These are phyloP conservation scores for Stegodyphus mimosarum DNA, from an alignment of 1,140 invertebrate species.

Conservation along the genomic window DNA sequence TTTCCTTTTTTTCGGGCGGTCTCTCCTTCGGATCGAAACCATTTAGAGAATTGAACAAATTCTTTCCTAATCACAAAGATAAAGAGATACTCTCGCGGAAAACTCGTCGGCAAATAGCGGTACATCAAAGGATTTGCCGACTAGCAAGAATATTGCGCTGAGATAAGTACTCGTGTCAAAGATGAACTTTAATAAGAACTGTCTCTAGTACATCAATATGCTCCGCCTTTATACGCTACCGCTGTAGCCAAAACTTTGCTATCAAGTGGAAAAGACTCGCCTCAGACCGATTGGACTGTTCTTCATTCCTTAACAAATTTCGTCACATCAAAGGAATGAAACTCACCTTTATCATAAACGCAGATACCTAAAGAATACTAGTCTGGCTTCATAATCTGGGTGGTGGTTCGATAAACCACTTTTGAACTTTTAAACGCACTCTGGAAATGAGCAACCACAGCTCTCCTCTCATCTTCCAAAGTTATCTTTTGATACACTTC, in stretches of 20 bases:
- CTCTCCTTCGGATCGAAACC: conserved; percentile 1
- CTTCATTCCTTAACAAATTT: conserved; percentile 34
- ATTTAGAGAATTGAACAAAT: conserved; percentile 42
- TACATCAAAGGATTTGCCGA: conserved; percentile 35
- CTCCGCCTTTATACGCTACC: conserved; percentile 17
- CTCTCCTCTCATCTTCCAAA: neutral
- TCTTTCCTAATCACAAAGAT: conserved; percentile 47
- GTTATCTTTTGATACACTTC: conserved; percentile 10
- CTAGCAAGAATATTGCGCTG: conserved; percentile 1
- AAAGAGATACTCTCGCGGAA: conserved; percentile 1
- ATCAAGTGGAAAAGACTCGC: conserved; percentile 24
- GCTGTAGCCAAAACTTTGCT: conserved; percentile 35
- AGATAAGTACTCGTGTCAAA: conserved; percentile 33
- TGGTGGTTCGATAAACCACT: conserved; percentile 40
- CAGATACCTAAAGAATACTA: conserved; percentile 26
- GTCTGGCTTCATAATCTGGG: conserved; percentile 1
- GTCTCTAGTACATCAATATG: conserved; percentile 37
- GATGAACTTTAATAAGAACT: conserved; percentile 52
- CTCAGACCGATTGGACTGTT: conserved; percentile 26
- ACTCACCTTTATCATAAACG: neutral
- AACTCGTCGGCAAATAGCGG: conserved; percentile 31
- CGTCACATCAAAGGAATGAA: conserved; percentile 35
- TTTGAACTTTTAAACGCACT: conserved; percentile 31
- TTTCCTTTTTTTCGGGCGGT: neutral
- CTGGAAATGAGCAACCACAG: conserved; percentile 35